These are phyloP conservation scores for Nematopogon swammerdamellus DNA, from an alignment of 2,888 invertebrate genomes.

Conservation along the genomic window DNA sequence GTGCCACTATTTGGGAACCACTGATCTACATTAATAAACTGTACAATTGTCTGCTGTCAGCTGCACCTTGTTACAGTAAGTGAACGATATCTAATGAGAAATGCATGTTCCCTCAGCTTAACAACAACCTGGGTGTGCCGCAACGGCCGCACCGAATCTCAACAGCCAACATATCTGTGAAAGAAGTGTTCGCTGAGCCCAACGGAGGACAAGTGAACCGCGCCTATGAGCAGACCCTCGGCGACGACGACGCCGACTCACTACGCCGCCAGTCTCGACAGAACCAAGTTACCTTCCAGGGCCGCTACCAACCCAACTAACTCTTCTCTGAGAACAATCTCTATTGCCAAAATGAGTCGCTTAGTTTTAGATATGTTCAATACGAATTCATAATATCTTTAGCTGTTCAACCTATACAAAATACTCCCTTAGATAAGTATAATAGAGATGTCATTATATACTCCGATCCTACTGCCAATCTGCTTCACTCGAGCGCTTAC, in stretches of 20 bases:
- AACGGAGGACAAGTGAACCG: conserved; percentile 73
- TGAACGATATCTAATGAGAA: no score
- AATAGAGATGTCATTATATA: no score
- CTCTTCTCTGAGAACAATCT: conserved; percentile 12
- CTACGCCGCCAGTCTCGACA: conserved; percentile 67
- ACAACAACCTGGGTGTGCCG: conserved; percentile 58
- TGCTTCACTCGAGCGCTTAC: not conserved
- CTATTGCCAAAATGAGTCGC: not conserved
- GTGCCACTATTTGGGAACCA: no score
- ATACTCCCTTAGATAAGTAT: not conserved
- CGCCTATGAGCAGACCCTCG: conserved; percentile 66
- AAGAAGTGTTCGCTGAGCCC: conserved; percentile 74
- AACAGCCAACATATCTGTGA: conserved; percentile 74
- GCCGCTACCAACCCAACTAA: conserved; percentile 29
- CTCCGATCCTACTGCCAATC: not conserved
- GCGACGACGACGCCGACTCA: conserved; percentile 69
- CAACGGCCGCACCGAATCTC: conserved; percentile 69
- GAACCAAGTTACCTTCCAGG: conserved; percentile 61
- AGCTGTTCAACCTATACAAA: not conserved
- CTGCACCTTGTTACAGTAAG: no score
- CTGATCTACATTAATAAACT: no score
- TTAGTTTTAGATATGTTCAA: no score
- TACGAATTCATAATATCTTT: not conserved
- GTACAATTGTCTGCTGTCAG: no score
- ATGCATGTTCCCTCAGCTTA: no score